Evolutionary conservation across 2,888 invertebrate genomes (phyloP), one percentile per base, ranked within the genome.

Genomic region (Apomyelois bistriatella): DNA sequence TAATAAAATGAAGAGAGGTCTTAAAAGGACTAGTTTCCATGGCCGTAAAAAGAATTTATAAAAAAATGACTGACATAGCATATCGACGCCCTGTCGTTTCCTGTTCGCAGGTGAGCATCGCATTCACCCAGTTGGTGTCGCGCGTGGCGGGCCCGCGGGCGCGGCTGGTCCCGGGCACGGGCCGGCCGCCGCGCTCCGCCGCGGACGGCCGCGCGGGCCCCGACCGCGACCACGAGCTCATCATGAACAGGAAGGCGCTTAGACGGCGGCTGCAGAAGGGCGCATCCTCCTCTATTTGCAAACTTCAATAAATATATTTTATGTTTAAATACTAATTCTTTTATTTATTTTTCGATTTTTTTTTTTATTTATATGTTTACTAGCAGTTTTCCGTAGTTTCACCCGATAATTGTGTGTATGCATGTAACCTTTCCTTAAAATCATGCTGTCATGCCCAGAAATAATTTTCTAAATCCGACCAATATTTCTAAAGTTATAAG

Each of bases 91-190:
- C n/a, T n/a, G n/a, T n/a, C n/a, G n/a, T n/a, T 0, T 32, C 51
- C 16, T 47, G 10, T 22, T 62, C 80, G 86, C 76, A 94, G 94
- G 92, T 95, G 0, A 92, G 92, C 62, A 74, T 87, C 8, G 87
- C 92, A 37, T 93, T 96, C 71, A 93, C 94, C 58, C 93, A 92
- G 66, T 79, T 97, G 46, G 94, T 95, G 8, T 76, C 78, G 0
- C 72, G 77, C 9, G 77, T 74, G 3, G 53, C 82, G 43, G 87
- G 87, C 2, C 58, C 73, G 28, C 73, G 77, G 53, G 64, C 76
- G 3, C 66, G 67, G 22, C 70, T 70, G n/a, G 48, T 72, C 16
- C 71, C 70, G 3, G 61, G 65, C 0, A 51, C 64, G 1, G 48
- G 57, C 67, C 28, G 1, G 68, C 58, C 12, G 58, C 60, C 1